A percentile compares a stretch with the other conserved stretches of the same genome.
phyloP scores from a whole-genome alignment of 2,888 invertebrate genomes.

The Eupeodes luniger region DNA sequence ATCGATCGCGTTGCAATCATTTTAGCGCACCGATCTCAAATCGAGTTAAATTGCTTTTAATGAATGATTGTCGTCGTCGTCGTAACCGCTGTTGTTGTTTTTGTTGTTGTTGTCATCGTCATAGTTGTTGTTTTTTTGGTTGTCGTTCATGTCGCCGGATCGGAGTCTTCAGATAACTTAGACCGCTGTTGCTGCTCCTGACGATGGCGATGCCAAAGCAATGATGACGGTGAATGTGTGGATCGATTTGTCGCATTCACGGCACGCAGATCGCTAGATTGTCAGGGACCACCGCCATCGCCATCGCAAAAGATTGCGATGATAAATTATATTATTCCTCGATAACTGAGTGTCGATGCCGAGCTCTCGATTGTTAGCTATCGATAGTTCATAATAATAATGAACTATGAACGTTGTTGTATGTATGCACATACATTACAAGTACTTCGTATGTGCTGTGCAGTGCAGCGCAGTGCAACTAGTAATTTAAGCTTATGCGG shows the following conservation, averaged over 20 bases:
- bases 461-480: constrained; percentile 10
- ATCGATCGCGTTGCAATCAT: constrained; percentile 68
- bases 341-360: constrained; percentile 61
- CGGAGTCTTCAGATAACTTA: constrained; percentile 25
- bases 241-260: constrained; percentile 75
- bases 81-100: no score
- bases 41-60: constrained; percentile 77
- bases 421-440: no score
- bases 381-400: constrained; percentile 35
- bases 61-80: constrained; percentile 67
- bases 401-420: no score
- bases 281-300: constrained; percentile 72
- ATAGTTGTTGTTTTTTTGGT: background rate
- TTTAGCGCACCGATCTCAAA: constrained; percentile 59
- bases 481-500: constrained; percentile 52
- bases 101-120: constrained; percentile 9
- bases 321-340: constrained; percentile 75
- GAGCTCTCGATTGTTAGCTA: constrained; percentile 59
- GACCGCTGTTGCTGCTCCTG: background rate
- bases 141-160: constrained; percentile 22
- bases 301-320: constrained; percentile 65
- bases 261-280: constrained; percentile 70
- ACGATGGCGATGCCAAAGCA: background rate
- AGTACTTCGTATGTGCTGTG: no score
- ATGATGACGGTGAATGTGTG: constrained; percentile 62